phyloP scores from a whole-genome alignment of 2,113 vertebrate genomes.

The Oryzias woworae region DNA sequence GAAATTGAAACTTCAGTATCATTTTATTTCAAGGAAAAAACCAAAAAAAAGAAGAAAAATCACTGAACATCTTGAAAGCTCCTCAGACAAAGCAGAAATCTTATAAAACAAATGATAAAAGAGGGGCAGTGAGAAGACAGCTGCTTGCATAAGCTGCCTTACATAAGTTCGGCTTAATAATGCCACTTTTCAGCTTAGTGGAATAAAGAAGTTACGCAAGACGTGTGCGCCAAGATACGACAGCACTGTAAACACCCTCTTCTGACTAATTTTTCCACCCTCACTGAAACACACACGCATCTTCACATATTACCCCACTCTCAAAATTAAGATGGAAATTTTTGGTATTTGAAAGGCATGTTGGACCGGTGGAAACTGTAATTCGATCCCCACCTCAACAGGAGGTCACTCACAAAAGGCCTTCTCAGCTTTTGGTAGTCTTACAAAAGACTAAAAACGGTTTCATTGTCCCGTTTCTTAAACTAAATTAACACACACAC shows the following conservation, averaged over 20 bases:
- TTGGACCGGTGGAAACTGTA: background rate
- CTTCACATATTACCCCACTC: background rate
- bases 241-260: background rate
- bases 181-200: conserved; percentile 45
- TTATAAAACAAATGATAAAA: conserved; percentile 38
- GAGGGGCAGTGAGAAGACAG: conserved; percentile 35
- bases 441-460: background rate
- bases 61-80: background rate
- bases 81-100: conserved; percentile 1
- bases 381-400: background rate
- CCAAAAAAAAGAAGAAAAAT: too few species aligned
- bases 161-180: conserved; percentile 68
- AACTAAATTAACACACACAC: background rate
- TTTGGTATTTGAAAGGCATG: background rate
- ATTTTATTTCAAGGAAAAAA: too few species aligned
- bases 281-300: conserved; percentile 1
- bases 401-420: background rate
- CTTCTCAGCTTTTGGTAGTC: background rate
- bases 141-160: conserved; percentile 64
- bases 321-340: background rate
- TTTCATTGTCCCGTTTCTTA: background rate
- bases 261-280: conserved; percentile 1
- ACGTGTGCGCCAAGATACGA: conserved; percentile 26
- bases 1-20: too few species aligned
- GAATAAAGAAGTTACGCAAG: conserved; percentile 51